A percentile compares a stretch with the other conserved stretches of the same genome.
phyloP scores from a whole-genome alignment of 2,888 invertebrate species.

The Dusona sp. region DNA sequence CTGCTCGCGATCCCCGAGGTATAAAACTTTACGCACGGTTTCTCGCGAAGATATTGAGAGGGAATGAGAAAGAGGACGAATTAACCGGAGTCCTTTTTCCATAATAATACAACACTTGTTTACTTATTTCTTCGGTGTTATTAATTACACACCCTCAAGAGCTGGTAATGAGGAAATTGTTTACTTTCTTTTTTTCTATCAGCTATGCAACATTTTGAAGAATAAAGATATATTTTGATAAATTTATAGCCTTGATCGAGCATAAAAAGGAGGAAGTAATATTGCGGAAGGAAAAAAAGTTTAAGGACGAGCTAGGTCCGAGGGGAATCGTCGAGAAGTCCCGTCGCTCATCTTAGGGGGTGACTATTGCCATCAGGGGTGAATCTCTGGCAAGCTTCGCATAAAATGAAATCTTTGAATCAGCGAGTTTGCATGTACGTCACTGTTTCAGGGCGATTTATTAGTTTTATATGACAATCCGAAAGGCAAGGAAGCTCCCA shows the following conservation, averaged over 20 bases:
- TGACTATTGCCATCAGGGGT: constrained; percentile 28
- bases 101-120: constrained; percentile 4
- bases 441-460: constrained; percentile 5
- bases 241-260: neutral
- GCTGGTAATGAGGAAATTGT: neutral
- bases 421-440: constrained; percentile 21
- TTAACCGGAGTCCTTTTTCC: neutral
- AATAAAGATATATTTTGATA: neutral
- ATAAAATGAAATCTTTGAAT: constrained; percentile 28
- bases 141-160: neutral
- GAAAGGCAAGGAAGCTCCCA: constrained; percentile 16
- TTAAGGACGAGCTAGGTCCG: neutral
- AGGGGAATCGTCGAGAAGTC: constrained; percentile 7
- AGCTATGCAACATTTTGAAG: neutral
- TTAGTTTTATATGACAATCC: constrained; percentile 19
- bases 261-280: constrained; percentile 1
- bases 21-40: constrained; percentile 25
- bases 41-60: neutral
- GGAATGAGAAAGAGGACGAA: neutral
- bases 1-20: constrained; percentile 17
- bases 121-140: neutral
- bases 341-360: constrained; percentile 7
- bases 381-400: constrained; percentile 2
- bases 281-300: neutral
- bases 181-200: neutral